Conservation (phyloP, 1,140 invertebrate species). For the Paracyclopina nana region DNA sequence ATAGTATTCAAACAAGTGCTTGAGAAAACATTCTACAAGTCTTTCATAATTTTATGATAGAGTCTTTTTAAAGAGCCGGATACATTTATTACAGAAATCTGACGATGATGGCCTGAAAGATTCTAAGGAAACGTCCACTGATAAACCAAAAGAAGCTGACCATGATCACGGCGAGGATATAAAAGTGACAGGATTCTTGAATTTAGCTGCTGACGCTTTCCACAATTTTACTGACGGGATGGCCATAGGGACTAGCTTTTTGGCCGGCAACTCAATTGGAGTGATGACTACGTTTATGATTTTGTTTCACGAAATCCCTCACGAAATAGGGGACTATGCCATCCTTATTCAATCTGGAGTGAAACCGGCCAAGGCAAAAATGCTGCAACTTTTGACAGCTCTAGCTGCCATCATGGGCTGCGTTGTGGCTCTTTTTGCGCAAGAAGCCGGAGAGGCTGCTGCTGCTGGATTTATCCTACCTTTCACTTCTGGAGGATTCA, state of each 20-base stretch:
- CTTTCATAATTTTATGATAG: too few relatives aligned
- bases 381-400: constrained; percentile 75
- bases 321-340: constrained; percentile 96
- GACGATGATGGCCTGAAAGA: too few relatives aligned
- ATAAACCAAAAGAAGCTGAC: too few relatives aligned
- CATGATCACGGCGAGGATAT: constrained; percentile 35
- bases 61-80: too few relatives aligned
- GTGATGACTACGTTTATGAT: constrained; percentile 80
- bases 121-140: too few relatives aligned
- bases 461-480: constrained; percentile 69
- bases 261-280: constrained; percentile 45
- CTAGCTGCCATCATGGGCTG: constrained; percentile 81
- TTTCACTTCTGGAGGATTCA: constrained; percentile 92
- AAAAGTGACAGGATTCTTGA: constrained; percentile 79
- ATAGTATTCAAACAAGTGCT: too few relatives aligned
- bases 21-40: too few relatives aligned
- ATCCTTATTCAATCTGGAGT: constrained; percentile 53
- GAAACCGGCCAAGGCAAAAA: constrained; percentile 46
- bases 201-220: constrained; percentile 79
- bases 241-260: constrained; percentile 87
- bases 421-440: constrained; percentile 55
- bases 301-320: constrained; percentile 85
- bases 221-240: constrained; percentile 95
- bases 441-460: constrained; percentile 48
- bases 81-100: too few relatives aligned